These are phyloP conservation scores for Arbacia lixula DNA, from an alignment of 53 echinoderm and acorn worm genomes.

Conservation along the genomic window DNA sequence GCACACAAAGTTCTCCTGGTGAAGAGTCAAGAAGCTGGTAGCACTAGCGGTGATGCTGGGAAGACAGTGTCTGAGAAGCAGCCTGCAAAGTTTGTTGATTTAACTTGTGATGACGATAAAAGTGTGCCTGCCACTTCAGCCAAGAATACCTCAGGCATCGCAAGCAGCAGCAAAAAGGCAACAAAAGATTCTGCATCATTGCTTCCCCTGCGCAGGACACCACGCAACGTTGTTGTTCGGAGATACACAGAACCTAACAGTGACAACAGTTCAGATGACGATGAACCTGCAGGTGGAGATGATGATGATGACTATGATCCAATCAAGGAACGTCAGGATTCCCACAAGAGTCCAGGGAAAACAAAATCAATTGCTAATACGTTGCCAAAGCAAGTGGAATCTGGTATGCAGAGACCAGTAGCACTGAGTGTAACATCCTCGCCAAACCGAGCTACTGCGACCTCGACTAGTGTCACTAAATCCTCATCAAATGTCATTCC, in stretches of 20 bases:
- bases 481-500: no score
- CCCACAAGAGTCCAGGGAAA: neutral
- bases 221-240: conserved; percentile 13
- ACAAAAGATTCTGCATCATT: neutral
- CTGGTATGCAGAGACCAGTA: no score
- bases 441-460: no score
- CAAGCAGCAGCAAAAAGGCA: no score
- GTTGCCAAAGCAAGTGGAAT: neutral
- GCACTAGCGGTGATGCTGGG: neutral
- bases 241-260: conserved; percentile 16
- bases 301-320: conserved; percentile 37
- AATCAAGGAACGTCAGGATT: neutral
- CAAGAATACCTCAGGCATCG: no score
- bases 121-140: no score
- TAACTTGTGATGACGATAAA: no score
- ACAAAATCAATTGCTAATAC: neutral
- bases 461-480: no score
- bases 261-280: conserved; percentile 17
- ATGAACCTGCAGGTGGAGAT: neutral
- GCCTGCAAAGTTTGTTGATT: no score
- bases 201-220: conserved; percentile 9
- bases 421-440: no score
- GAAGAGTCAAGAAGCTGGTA: conserved; percentile 28
- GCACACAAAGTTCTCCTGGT: conserved; percentile 44
- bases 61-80: neutral